Conservation (phyloP, 2,113 vertebrate species). For the Dromaius novaehollandiae region DNA sequence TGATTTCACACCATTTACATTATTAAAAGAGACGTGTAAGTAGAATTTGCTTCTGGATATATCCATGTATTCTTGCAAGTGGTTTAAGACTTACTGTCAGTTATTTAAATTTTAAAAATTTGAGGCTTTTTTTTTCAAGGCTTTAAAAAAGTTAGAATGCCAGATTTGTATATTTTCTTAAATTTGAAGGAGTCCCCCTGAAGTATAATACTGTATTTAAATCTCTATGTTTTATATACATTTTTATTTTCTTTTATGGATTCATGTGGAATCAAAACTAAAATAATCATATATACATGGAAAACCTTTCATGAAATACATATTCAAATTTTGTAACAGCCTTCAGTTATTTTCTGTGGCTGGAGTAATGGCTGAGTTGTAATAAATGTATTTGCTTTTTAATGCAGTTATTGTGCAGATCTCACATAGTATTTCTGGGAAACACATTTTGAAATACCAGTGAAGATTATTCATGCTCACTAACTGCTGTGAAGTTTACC, state of each 20-base stretch:
- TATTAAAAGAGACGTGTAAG: constrained; percentile 24
- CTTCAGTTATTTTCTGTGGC: neutral
- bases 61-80: neutral
- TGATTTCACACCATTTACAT: constrained; percentile 28
- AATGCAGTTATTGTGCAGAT: neutral
- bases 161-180: neutral
- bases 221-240: neutral
- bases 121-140: neutral
- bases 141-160: neutral
- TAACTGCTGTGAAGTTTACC: neutral
- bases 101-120: neutral
- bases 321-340: neutral
- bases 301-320: neutral
- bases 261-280: neutral
- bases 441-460: neutral
- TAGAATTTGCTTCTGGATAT: neutral
- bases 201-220: neutral
- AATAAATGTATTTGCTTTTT: neutral
- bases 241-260: neutral
- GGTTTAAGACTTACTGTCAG: neutral
- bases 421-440: neutral
- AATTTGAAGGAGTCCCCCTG: neutral
- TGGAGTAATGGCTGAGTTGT: neutral
- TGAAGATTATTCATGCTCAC: accelerated
- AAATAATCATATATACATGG: neutral